Conservation (phyloP, 2,888 invertebrate species). For the Orthonevra nobilis region DNA sequence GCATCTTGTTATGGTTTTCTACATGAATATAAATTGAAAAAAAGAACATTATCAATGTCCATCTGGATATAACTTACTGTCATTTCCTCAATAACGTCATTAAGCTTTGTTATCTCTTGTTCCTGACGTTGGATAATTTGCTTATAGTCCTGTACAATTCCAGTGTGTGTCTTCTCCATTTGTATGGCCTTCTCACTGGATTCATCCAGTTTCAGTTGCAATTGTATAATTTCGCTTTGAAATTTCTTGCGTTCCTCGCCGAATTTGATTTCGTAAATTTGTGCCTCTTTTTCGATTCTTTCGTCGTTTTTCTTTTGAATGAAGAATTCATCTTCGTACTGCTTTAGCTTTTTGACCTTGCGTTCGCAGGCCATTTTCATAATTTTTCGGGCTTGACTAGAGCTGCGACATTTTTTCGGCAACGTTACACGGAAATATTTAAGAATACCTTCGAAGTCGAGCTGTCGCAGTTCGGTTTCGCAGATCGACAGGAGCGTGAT, state of each 20-base stretch:
- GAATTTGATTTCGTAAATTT: constrained; percentile 86
- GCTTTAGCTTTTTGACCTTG: constrained; percentile 95
- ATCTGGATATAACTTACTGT: constrained; percentile 81
- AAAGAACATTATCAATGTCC: background rate
- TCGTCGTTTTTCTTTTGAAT: constrained; percentile 86
- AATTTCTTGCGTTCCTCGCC: constrained; percentile 80
- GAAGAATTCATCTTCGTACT: constrained; percentile 95
- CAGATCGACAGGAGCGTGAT: constrained; percentile 95
- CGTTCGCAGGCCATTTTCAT: constrained; percentile 94
- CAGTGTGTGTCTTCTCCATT: constrained; percentile 87
- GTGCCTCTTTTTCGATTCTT: constrained; percentile 84
- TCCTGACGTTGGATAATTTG: constrained; percentile 94
- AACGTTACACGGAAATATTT: constrained; percentile 98
- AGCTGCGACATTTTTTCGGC: constrained; percentile 96
- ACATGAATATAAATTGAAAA: constrained; percentile 23
- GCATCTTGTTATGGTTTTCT: constrained; percentile 82
- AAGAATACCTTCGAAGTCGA: constrained; percentile 98
- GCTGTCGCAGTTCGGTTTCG: constrained; percentile 92
- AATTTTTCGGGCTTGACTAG: constrained; percentile 92
- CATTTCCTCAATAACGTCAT: constrained; percentile 82
- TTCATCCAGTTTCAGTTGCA: constrained; percentile 88
- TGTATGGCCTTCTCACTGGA: constrained; percentile 88
- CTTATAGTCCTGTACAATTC: constrained; percentile 95
- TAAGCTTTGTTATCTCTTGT: constrained; percentile 86
- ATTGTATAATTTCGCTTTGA: constrained; percentile 81